These are phyloP conservation scores for Riparia riparia DNA, from an alignment of 2,113 vertebrate genomes.

Conservation along the genomic window DNA sequence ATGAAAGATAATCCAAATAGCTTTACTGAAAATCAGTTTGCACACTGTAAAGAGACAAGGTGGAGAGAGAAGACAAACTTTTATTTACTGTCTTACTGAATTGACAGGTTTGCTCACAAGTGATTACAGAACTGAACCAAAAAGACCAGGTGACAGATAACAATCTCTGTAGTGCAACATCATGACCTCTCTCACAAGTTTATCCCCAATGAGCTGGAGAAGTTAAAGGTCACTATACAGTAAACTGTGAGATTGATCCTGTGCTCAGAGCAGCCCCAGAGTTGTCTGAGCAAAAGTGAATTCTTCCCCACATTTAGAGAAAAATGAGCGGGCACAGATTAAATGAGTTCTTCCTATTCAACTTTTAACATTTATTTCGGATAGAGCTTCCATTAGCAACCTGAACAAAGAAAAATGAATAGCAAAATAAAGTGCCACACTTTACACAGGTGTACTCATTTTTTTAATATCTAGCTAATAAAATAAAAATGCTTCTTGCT, in stretches of 20 bases:
- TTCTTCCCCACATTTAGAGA: neutral
- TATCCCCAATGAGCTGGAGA: neutral
- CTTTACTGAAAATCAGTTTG: neutral
- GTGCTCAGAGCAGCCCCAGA: neutral
- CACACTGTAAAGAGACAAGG: neutral
- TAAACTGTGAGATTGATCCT: neutral
- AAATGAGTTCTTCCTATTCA: neutral
- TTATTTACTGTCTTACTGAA: rapidly evolving
- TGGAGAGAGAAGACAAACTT: neutral
- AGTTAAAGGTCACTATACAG: neutral
- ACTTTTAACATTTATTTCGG: neutral
- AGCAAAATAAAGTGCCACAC: neutral
- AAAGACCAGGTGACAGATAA: neutral
- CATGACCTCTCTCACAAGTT: rapidly evolving
- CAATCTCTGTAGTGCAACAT: neutral
- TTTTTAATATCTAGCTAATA: neutral
- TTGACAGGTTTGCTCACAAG: neutral
- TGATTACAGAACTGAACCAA: neutral
- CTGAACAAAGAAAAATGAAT: neutral
- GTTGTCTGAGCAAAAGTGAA: neutral
- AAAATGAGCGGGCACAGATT: neutral
- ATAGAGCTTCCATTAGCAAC: neutral
- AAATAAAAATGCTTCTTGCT: neutral
- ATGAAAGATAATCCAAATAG: neutral
- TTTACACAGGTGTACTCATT: neutral